Evolutionary conservation across 1,140 invertebrate species (phyloP).

Genomic region (Drosophila gunungcola): DNA sequence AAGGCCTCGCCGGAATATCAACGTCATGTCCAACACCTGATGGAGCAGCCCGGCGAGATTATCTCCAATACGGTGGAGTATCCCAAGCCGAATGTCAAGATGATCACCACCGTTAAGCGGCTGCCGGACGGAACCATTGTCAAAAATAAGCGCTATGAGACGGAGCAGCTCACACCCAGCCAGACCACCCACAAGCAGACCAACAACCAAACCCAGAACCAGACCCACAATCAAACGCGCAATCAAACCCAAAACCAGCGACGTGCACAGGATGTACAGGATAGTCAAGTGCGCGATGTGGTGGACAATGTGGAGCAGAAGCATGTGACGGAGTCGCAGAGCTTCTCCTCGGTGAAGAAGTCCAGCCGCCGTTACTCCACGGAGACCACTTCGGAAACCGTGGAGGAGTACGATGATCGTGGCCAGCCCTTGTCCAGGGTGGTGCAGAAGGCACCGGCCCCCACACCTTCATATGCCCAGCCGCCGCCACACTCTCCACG

Average conservation of each 20-base stretch:
- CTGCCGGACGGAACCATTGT: slow-evolving; percentile 88
- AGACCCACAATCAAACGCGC: slow-evolving; percentile 30
- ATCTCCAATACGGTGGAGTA: slow-evolving; percentile 87
- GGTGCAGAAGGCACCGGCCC: background rate
- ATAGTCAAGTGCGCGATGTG: slow-evolving; percentile 51
- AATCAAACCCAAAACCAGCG: slow-evolving; percentile 41
- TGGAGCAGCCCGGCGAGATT: slow-evolving; percentile 83
- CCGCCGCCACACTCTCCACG: slow-evolving; percentile 27
- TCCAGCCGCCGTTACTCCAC: slow-evolving; percentile 76
- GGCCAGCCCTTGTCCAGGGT: slow-evolving; percentile 28
- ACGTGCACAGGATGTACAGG: slow-evolving; percentile 44
- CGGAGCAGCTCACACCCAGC: slow-evolving; percentile 78
- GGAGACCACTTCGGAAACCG: slow-evolving; percentile 78
- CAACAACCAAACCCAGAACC: slow-evolving; percentile 32
- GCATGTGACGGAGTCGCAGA: slow-evolving; percentile 67
- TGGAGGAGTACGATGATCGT: slow-evolving; percentile 69
- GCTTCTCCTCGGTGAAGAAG: slow-evolving; percentile 72
- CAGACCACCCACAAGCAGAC: slow-evolving; percentile 23
- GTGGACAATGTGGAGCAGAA: slow-evolving; percentile 66
- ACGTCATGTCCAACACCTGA: slow-evolving; percentile 76
- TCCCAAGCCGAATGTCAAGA: slow-evolving; percentile 87
- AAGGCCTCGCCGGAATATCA: slow-evolving; percentile 82
- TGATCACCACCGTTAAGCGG: slow-evolving; percentile 87
- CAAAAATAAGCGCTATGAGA: slow-evolving; percentile 88
- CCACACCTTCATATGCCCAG: slow-evolving; percentile 20